phyloP scores from a whole-genome alignment of 2,797 vertebrate species.

The Graptemys geographica region DNA sequence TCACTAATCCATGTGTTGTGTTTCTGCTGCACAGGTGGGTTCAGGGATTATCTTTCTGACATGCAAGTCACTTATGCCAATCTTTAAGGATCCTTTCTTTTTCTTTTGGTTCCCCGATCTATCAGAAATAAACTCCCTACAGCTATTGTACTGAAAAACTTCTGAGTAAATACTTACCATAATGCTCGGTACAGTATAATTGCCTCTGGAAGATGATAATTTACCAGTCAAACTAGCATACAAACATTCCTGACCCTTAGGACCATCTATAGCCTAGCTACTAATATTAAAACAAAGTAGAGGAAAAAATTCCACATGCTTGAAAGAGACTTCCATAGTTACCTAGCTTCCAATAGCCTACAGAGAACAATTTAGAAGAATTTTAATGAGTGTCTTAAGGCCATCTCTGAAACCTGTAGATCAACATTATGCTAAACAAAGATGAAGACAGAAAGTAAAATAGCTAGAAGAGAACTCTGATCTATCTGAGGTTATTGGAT shows the following conservation, averaged over 20 bases:
- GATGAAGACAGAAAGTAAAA: slow-evolving; percentile 18
- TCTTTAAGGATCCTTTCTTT: slow-evolving; percentile 56
- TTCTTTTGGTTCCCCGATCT: neutral
- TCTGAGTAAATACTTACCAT: neutral
- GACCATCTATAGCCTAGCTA: neutral
- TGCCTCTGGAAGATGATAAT: neutral
- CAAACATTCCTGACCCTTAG: neutral
- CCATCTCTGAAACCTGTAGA: slow-evolving; percentile 6
- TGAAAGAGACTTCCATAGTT: neutral
- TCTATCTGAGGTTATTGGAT: slow-evolving; percentile 14
- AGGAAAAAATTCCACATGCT: neutral
- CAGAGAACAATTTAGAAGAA: neutral
- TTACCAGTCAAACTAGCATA: neutral
- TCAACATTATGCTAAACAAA: neutral
- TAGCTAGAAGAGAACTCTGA: neutral
- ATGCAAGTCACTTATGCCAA: slow-evolving; percentile 46
- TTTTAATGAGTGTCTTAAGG: neutral
- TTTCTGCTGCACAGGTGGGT: slow-evolving; percentile 79
- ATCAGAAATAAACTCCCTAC: slow-evolving; percentile 23
- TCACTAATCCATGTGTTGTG: slow-evolving; percentile 59
- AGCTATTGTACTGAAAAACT: neutral
- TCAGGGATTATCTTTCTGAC: slow-evolving; percentile 78
- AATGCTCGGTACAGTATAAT: neutral
- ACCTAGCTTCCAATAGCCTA: neutral
- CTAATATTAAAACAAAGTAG: neutral